These are phyloP conservation scores for Plusia festucae DNA, from an alignment of 2,888 invertebrate genomes.

Conservation along the genomic window DNA sequence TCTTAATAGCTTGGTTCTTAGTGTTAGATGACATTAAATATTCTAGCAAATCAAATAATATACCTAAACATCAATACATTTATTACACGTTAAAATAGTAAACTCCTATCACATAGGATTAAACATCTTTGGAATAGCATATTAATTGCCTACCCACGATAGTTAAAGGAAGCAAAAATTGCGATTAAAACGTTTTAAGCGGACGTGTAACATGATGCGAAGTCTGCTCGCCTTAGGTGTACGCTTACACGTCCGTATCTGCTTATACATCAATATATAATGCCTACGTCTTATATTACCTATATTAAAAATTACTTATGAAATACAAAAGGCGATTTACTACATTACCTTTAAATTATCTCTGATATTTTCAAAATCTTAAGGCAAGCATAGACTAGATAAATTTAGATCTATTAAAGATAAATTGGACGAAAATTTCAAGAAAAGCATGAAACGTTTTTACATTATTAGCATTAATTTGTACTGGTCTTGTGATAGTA, in stretches of 20 bases:
- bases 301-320: neutral
- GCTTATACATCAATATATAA: neutral
- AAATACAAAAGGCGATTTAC: neutral
- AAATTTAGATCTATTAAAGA: neutral
- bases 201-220: neutral
- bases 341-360: neutral
- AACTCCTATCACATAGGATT: slow-evolving; percentile 3
- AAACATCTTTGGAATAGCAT: slow-evolving; percentile 3
- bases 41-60: neutral
- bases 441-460: neutral
- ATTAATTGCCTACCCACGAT: neutral
- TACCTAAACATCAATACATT: slow-evolving; percentile 1
- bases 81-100: neutral
- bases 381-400: neutral
- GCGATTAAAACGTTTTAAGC: neutral
- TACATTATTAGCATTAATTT: neutral
- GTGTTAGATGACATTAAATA: neutral
- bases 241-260: neutral
- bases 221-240: neutral
- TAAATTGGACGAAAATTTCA: neutral
- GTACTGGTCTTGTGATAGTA: slow-evolving; percentile 4
- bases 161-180: neutral
- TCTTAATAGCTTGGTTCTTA: neutral
- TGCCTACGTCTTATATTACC: neutral
- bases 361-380: neutral